Evolutionary conservation across 1,140 invertebrate genomes (phyloP).

Genomic region (Halyomorpha halys): DNA sequence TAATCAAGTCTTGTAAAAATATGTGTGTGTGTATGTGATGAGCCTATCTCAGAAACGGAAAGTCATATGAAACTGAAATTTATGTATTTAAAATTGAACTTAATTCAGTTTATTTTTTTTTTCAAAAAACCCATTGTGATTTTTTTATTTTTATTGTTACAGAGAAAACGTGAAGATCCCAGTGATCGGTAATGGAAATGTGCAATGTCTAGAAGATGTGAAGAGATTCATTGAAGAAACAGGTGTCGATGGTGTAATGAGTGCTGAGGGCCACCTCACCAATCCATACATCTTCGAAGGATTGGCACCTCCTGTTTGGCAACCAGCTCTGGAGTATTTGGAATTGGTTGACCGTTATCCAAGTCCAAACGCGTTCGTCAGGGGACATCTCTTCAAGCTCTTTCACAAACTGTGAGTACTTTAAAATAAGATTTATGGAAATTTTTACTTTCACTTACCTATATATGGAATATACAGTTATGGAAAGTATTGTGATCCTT

Average conservation of each 20-base stretch:
- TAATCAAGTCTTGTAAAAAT: no score
- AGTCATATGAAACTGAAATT: no score
- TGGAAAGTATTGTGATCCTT: no score
- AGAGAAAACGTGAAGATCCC: constrained; percentile 81
- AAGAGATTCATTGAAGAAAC: constrained; percentile 75
- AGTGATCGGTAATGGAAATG: constrained; percentile 96
- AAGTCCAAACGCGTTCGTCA: constrained; percentile 76
- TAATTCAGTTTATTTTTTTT: neutral
- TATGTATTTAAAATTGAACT: no score
- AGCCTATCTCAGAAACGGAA: no score
- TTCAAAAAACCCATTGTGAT: neutral
- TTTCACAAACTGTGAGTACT: constrained; percentile 83
- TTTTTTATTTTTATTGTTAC: constrained; percentile 33
- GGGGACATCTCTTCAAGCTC: constrained; percentile 95
- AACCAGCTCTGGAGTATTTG: constrained; percentile 83
- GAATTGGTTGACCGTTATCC: constrained; percentile 72
- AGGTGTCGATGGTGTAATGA: constrained; percentile 80
- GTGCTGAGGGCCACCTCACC: constrained; percentile 87
- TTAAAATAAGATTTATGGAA: neutral
- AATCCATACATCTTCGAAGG: constrained; percentile 87
- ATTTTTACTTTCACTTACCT: no score
- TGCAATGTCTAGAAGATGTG: constrained; percentile 83
- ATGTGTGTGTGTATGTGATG: no score
- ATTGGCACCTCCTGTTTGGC: constrained; percentile 66
- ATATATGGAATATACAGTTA: no score